These are phyloP conservation scores for Cynocephalus volans DNA, from an alignment of 2,113 vertebrate genomes.

Conservation along the genomic window DNA sequence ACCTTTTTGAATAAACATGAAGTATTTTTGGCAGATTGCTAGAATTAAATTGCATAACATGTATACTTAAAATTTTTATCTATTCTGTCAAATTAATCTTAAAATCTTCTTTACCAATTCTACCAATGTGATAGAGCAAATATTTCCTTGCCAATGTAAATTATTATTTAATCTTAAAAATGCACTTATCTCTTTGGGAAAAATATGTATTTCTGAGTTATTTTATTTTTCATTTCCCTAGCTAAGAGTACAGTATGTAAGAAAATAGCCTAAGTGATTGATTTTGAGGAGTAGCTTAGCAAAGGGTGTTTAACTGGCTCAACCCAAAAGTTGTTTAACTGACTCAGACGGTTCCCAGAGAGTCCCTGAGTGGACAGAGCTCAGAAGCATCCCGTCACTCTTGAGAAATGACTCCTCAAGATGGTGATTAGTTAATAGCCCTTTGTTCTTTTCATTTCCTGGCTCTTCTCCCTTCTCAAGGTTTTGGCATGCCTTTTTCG, in stretches of 20 bases:
- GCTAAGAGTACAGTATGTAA: background rate
- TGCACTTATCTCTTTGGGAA: background rate
- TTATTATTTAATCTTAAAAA: background rate
- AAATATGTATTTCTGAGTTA: background rate
- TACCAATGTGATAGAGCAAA: background rate
- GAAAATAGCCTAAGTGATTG: too few relatives aligned
- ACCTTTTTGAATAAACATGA: background rate
- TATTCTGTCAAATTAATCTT: background rate
- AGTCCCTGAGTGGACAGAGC: too few relatives aligned
- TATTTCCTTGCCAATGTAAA: background rate
- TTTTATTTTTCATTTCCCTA: background rate
- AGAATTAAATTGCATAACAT: background rate
- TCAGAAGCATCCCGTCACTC: too few relatives aligned
- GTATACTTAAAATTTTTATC: background rate
- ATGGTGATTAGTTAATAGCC: too few relatives aligned
- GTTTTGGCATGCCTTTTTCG: too few relatives aligned
- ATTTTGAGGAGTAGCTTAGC: too few relatives aligned
- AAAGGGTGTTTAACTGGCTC: too few relatives aligned
- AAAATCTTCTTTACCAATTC: background rate
- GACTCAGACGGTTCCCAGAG: too few relatives aligned
- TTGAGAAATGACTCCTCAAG: too few relatives aligned
- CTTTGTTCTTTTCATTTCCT: too few relatives aligned
- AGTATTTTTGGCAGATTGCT: background rate
- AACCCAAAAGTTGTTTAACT: too few relatives aligned
- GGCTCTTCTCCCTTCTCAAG: too few relatives aligned